Conservation (phyloP, 2,113 vertebrate genomes). For the Monarcha castaneiventris region DNA sequence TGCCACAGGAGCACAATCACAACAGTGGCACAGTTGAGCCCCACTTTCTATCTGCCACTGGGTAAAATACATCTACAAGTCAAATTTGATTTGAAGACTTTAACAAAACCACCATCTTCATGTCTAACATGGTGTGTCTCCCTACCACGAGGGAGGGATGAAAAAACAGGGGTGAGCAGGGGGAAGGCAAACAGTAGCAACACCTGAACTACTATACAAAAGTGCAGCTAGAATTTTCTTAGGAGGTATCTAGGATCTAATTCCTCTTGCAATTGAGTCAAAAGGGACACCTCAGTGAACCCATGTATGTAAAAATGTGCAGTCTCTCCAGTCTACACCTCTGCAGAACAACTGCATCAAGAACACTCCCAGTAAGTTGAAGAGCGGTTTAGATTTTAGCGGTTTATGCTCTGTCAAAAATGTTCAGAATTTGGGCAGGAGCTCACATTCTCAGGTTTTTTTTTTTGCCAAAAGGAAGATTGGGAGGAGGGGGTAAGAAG, state of each 20-base stretch:
- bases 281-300: neutral
- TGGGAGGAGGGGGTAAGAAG: neutral
- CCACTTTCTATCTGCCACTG: neutral
- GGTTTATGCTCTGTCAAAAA: neutral
- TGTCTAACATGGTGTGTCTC: neutral
- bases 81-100: neutral
- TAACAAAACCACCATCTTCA: neutral
- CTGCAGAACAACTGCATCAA: neutral
- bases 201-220: neutral
- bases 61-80: neutral
- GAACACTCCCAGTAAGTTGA: neutral
- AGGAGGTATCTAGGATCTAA: neutral
- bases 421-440: neutral
- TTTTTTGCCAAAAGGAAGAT: neutral
- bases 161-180: neutral
- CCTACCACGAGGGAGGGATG: neutral
- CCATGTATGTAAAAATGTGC: neutral
- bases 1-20: neutral
- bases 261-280: neutral
- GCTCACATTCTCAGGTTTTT: neutral
- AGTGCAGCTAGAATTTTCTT: neutral
- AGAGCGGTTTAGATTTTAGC: neutral
- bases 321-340: neutral
- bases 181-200: neutral
- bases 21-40: neutral